Conservation (phyloP, 1,140 invertebrate species). For the Heliothis subflexa region DNA sequence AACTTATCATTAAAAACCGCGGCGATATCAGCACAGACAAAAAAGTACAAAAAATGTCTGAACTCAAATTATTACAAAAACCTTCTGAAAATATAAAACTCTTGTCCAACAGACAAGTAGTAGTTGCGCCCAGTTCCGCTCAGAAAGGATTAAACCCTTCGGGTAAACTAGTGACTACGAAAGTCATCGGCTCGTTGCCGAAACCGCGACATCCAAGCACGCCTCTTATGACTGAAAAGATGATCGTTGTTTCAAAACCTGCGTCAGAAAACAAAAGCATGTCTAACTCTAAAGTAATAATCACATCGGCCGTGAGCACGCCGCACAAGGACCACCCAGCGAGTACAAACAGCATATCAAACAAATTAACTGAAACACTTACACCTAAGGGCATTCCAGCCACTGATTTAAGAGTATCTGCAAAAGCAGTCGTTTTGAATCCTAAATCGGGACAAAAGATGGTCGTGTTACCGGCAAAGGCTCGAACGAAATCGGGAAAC, state of each 20-base stretch:
- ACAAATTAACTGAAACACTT: slow-evolving; percentile 72
- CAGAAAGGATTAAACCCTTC: slow-evolving; percentile 75
- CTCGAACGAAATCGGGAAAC: slow-evolving; percentile 69
- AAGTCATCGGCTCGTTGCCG: slow-evolving; percentile 75
- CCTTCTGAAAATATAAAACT: slow-evolving; percentile 78
- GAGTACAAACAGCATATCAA: slow-evolving; percentile 64
- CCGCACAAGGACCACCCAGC: slow-evolving; percentile 64
- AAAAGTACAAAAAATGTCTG: slow-evolving; percentile 78
- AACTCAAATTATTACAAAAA: slow-evolving; percentile 82
- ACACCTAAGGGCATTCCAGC: slow-evolving; percentile 83
- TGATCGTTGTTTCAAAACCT: slow-evolving; percentile 83
- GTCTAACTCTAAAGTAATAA: slow-evolving; percentile 76
- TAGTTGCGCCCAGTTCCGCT: slow-evolving; percentile 71
- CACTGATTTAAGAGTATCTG: slow-evolving; percentile 83
- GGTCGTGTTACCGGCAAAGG: slow-evolving; percentile 82
- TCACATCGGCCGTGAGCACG: slow-evolving; percentile 74
- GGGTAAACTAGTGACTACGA: slow-evolving; percentile 80
- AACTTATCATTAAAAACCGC: slow-evolving; percentile 81
- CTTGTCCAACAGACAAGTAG: slow-evolving; percentile 77
- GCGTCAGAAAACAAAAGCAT: slow-evolving; percentile 68
- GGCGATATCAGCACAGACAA: slow-evolving; percentile 68
- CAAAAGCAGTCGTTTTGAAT: slow-evolving; percentile 83
- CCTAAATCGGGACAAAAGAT: slow-evolving; percentile 85
- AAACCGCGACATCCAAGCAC: slow-evolving; percentile 66
- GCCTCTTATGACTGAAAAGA: slow-evolving; percentile 78